These are phyloP conservation scores for Enteromius radiatus DNA, from an alignment of 2,797 vertebrate genomes.

Conservation along the genomic window DNA sequence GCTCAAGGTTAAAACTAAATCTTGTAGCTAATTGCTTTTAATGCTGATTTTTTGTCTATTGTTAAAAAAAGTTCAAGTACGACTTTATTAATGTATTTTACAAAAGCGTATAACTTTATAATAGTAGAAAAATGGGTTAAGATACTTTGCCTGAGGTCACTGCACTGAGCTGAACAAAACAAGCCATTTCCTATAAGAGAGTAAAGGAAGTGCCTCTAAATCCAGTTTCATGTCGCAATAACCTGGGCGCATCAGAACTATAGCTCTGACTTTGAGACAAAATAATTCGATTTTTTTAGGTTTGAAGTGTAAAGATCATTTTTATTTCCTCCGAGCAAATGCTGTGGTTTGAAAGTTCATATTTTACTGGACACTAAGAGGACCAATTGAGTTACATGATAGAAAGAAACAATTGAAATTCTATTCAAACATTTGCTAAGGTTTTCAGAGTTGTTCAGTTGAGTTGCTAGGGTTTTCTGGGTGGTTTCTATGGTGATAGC, in stretches of 20 bases:
- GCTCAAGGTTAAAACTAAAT: background rate
- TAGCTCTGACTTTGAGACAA: background rate
- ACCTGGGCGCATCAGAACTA: constrained; percentile 5
- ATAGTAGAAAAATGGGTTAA: background rate
- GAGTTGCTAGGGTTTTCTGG: background rate
- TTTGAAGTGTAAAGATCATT: background rate
- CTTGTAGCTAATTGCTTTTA: background rate
- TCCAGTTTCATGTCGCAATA: background rate
- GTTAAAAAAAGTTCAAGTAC: background rate
- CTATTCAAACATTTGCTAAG: background rate
- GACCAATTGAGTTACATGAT: background rate
- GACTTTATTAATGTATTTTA: background rate
- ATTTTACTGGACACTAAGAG: background rate
- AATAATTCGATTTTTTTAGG: background rate
- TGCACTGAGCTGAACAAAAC: background rate
- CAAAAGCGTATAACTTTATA: background rate
- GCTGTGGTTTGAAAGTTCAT: background rate
- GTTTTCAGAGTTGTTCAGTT: background rate
- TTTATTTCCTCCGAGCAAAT: background rate
- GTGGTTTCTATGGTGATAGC: background rate
- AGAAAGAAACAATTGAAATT: background rate
- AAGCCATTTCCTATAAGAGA: background rate
- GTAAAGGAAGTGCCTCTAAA: background rate
- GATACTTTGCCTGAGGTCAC: background rate
- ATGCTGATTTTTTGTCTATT: background rate